phyloP scores from a whole-genome alignment of 2,888 invertebrate genomes.

The Theretra japonica region DNA sequence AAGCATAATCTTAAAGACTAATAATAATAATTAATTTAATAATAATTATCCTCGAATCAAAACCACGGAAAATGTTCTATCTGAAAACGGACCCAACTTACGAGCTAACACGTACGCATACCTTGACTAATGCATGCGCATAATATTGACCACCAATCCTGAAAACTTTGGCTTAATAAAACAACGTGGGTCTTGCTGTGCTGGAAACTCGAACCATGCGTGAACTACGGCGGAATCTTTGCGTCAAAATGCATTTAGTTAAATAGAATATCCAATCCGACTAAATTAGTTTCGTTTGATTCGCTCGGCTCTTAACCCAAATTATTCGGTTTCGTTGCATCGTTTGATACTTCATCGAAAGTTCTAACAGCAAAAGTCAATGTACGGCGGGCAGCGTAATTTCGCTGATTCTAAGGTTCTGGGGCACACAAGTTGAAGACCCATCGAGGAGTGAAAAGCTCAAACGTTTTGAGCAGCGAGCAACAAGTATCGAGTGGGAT shows the following conservation, averaged over 20 bases:
- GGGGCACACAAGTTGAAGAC: conserved; percentile 6
- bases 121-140: no score
- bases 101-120: no score
- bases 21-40: no score
- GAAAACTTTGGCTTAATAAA: no score
- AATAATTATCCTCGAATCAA: no score
- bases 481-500: conserved; percentile 20
- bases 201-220: not conserved
- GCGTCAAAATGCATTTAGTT: not conserved
- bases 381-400: not conserved
- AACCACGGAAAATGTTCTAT: no score
- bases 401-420: conserved; percentile 7
- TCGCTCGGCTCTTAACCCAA: not conserved
- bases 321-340: not conserved
- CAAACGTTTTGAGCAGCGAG: conserved; percentile 1
- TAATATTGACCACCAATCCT: no score
- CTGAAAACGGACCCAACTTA: no score
- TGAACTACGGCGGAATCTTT: not conserved
- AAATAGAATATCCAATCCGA: not conserved
- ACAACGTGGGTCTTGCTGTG: no score
- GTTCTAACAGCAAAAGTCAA: not conserved
- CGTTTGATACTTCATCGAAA: conserved; percentile 1
- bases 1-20: no score
- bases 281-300: not conserved
- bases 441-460: not conserved